Conservation (phyloP, 2,113 vertebrate species). For the Polypterus bichir region DNA sequence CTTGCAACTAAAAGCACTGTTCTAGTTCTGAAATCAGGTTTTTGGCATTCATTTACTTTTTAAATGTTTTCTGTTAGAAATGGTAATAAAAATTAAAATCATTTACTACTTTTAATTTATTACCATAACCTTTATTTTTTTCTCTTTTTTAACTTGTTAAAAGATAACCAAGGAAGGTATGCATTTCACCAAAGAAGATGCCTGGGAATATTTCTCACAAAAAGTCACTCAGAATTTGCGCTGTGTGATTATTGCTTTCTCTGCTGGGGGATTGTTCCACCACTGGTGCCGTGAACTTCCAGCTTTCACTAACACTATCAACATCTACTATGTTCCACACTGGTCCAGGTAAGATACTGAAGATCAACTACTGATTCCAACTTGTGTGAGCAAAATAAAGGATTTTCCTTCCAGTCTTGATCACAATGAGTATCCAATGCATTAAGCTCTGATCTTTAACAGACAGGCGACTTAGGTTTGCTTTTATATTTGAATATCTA, state of each 20-base stretch:
- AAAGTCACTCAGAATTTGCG: conserved; percentile 14
- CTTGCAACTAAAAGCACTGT: no score
- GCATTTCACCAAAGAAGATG: conserved; percentile 15
- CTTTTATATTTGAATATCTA: no score
- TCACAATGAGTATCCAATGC: no score
- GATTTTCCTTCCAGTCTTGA: no score
- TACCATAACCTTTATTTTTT: background rate
- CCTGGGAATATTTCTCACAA: conserved; percentile 23
- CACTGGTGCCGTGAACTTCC: conserved; percentile 15
- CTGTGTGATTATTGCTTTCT: conserved; percentile 22
- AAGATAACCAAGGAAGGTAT: conserved; percentile 24
- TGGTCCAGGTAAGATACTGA: conserved; percentile 30
- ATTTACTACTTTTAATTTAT: no score
- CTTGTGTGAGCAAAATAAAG: no score
- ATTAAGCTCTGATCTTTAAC: no score
- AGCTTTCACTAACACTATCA: conserved; percentile 15
- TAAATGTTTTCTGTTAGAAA: no score
- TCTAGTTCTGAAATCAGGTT: no score
- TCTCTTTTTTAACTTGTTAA: background rate
- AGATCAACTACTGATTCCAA: background rate
- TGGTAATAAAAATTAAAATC: no score
- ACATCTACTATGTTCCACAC: conserved; percentile 32
- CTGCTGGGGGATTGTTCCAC: conserved; percentile 5
- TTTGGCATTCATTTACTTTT: no score
- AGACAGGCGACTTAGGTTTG: no score